Percentiles rank a stretch among this genome's conserved stretches.
phyloP scores from a whole-genome alignment of 1,140 invertebrate genomes.

The Patella vulgata region DNA sequence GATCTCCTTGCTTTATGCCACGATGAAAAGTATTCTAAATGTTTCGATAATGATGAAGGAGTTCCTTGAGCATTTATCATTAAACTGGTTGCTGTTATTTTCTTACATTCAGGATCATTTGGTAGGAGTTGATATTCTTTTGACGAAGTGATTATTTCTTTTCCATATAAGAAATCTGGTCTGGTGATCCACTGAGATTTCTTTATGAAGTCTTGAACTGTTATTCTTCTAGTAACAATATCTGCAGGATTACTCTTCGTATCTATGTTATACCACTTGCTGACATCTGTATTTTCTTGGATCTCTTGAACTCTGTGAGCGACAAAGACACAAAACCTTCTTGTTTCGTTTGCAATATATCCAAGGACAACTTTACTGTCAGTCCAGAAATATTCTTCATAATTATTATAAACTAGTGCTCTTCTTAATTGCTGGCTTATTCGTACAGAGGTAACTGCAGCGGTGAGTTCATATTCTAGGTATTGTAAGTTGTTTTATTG shows the following conservation, averaged over 20 bases:
- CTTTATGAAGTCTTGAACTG: slow-evolving; percentile 6
- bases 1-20: background rate
- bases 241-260: too few relatives aligned
- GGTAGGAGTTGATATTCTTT: background rate
- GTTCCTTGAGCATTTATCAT: background rate
- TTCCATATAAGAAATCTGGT: slow-evolving; percentile 29
- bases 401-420: slow-evolving; percentile 15
- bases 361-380: slow-evolving; percentile 21
- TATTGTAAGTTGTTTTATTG: slow-evolving; percentile 23
- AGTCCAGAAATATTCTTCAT: slow-evolving; percentile 28
- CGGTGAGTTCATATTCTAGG: slow-evolving; percentile 29
- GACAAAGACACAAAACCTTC: slow-evolving; percentile 21
- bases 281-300: slow-evolving; percentile 5
- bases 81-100: background rate
- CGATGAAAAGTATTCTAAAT: slow-evolving; percentile 7
- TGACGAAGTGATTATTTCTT: background rate
- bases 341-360: slow-evolving; percentile 21
- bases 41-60: background rate
- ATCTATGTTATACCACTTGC: slow-evolving; percentile 29
- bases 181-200: slow-evolving; percentile 37
- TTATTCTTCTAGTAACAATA: slow-evolving; percentile 30
- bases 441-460: slow-evolving; percentile 25
- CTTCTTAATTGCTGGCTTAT: slow-evolving; percentile 15
- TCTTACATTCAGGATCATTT: slow-evolving; percentile 25
- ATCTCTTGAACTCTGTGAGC: slow-evolving; percentile 22